Evolutionary conservation across 2,797 vertebrate species (phyloP), one percentile per base, ranked within the genome.

Genomic region (Acestrorhynchus altus): DNA sequence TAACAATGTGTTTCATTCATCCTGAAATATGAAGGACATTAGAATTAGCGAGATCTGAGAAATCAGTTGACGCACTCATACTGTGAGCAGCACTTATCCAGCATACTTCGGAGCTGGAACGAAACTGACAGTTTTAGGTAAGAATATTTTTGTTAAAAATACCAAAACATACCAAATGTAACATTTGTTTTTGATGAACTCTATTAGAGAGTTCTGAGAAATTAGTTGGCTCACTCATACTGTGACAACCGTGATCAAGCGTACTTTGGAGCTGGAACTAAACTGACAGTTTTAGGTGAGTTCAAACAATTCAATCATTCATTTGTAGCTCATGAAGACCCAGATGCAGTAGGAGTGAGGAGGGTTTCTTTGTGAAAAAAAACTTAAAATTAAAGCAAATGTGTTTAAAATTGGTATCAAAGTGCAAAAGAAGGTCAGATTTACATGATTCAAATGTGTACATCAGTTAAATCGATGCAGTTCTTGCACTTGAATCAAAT

Each of bases 241-340:
- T 35, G 31, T 35, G 31, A 35, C 31, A 35, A 35, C 65, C 86
- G 16, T 18, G 15, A 5, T 49, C 15, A 49, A 6, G 68, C 86
- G 75, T 78, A 6, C 71, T 54, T 91, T 72, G 89, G 90, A 60
- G 51, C 77, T 70, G 89, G 90, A 81, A 90, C 89, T 13, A 91
- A 89, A 83, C 80, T 49, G 16, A 49, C 46, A 0, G 46, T 49
- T 49, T 49, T 49, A 49, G 46, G 46, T 49, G 18, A 49, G 46
- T 49, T 49, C 16, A 49, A 49, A 49, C 15, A 18, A 6, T 60
- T 31, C 13, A 47, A 16, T 16, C 15, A 6, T 47, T 47, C 2
- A 47, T 15, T 47, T 47, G 46, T 47, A 16, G 46, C 4, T 46
- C 4, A 12, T 46, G 42, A 46, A 4, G 15, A n/a, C n/a, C n/a